Conservation (phyloP, 2,113 vertebrate species). For the Typhlomys cinereus region DNA sequence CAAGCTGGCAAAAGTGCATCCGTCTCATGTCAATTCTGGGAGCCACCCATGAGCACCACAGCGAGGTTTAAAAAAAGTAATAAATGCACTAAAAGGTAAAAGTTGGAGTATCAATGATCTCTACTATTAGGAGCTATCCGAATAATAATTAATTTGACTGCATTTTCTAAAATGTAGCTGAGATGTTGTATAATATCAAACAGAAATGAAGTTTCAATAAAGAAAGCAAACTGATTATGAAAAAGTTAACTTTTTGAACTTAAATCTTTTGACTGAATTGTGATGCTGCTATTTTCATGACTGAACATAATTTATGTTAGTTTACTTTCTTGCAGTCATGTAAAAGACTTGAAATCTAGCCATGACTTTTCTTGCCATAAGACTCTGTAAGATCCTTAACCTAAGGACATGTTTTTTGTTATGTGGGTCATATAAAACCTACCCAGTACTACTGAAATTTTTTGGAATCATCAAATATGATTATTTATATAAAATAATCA, state of each 20-base stretch:
- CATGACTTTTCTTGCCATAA: conserved; percentile 16
- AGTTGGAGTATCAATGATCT: background rate
- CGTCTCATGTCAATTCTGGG: background rate
- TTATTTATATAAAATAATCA: background rate
- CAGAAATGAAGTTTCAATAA: background rate
- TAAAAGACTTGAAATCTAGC: background rate
- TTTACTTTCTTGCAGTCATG: background rate
- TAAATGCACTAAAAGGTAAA: background rate
- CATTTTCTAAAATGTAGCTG: background rate
- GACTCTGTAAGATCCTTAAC: background rate
- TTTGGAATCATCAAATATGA: background rate
- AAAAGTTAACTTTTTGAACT: background rate
- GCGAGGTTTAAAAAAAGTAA: background rate
- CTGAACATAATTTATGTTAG: background rate
- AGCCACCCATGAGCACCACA: background rate
- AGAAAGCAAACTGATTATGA: background rate
- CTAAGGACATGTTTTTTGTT: background rate
- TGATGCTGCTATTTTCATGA: background rate
- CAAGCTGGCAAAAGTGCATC: background rate
- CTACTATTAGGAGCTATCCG: background rate
- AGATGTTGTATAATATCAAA: background rate
- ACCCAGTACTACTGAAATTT: background rate
- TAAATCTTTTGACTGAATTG: background rate
- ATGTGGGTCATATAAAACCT: background rate
- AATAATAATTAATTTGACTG: background rate